These are phyloP conservation scores for Hafferia zeledoni DNA, from an alignment of 2,797 vertebrate genomes.

Conservation along the genomic window DNA sequence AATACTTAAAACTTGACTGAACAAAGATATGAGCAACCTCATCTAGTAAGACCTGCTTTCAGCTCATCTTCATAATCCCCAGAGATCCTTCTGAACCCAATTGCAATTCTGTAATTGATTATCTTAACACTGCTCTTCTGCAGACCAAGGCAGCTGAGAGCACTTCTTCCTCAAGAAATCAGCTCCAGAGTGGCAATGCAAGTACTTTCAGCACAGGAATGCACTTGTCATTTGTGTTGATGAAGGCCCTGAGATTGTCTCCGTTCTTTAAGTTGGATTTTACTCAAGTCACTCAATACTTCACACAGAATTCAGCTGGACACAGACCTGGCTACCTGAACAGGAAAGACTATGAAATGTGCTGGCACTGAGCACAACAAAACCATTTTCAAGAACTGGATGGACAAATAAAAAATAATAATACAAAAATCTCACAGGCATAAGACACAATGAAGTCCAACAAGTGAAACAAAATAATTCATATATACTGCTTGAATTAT, in stretches of 20 bases:
- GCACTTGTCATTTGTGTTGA: neutral
- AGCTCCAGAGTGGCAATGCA: neutral
- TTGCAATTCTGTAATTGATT: neutral
- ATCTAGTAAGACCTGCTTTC: neutral
- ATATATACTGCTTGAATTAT: neutral
- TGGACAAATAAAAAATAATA: neutral
- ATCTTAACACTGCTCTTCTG: neutral
- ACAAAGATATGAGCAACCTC: neutral
- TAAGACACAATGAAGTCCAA: neutral
- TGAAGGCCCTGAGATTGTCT: neutral
- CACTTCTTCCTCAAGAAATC: neutral
- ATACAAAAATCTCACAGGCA: neutral
- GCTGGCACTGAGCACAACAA: neutral
- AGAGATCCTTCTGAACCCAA: neutral
- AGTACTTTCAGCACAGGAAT: neutral
- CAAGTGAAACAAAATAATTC: neutral
- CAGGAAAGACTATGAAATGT: neutral
- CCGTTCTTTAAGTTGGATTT: neutral
- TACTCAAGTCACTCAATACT: neutral
- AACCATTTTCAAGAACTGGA: neutral
- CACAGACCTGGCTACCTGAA: neutral
- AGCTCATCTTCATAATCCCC: neutral
- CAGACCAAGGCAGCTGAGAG: neutral
- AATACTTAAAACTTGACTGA: neutral
- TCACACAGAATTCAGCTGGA: neutral